These are phyloP conservation scores for Paramormyrops kingsleyae DNA, from an alignment of 2,113 vertebrate species.

Conservation along the genomic window DNA sequence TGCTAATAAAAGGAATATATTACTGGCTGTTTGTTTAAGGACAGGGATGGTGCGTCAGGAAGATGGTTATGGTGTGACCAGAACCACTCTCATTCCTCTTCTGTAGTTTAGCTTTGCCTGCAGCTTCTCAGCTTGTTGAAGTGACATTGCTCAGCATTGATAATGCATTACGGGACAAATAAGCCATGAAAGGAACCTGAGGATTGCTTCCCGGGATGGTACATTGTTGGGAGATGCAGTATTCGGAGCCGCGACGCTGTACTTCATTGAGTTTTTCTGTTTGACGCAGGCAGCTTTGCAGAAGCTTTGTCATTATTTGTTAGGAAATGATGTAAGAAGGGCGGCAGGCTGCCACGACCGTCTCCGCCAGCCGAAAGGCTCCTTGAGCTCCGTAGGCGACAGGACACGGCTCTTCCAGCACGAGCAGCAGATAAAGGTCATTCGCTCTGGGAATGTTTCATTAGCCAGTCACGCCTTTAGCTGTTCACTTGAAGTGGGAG, in stretches of 20 bases:
- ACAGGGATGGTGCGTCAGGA: background rate
- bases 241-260: background rate
- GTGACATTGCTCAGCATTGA: background rate
- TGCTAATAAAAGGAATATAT: constrained; percentile 5
- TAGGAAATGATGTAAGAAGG: background rate
- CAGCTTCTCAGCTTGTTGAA: background rate
- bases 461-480: constrained; percentile 44
- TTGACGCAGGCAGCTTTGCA: background rate
- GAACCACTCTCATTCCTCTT: background rate
- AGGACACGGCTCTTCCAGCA: background rate
- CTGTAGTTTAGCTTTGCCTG: background rate
- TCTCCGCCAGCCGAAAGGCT: background rate
- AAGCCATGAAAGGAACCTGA: background rate
- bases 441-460: constrained; percentile 34
- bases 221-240: background rate
- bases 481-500: constrained; percentile 47
- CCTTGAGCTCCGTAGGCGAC: background rate
- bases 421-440: constrained; percentile 40
- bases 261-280: background rate
- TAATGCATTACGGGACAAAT: background rate
- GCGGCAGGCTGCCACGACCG: background rate
- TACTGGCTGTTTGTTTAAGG: background rate
- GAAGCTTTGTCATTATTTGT: background rate
- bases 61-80: background rate
- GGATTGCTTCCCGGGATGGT: background rate